Base-by-base conservation (phyloP, 2,113 vertebrate species). In the Elanus axillaris region DNA sequence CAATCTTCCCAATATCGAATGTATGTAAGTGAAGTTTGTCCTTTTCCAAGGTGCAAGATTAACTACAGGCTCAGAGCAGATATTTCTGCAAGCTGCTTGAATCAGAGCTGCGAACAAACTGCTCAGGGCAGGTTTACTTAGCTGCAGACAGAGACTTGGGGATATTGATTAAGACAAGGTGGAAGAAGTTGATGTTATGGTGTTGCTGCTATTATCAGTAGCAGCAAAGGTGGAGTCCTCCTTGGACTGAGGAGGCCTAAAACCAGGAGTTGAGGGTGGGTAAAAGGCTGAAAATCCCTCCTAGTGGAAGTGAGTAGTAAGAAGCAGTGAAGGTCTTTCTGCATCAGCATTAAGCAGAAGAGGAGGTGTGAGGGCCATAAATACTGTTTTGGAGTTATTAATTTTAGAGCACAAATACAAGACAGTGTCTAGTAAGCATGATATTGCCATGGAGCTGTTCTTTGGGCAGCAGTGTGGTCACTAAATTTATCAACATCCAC, bases 11-110 rank as follows among this genome's bases (percentile, higher is more conserved):
- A 40, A 4, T 42, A 17, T 40, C 21, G 89, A 81, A 31, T 27
- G 21, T 71, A 6, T 55, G 13, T 73, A 56, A 73, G 42, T 5
- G 4, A 74, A 74, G 6, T 34, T 59, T 72, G 18, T 66, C 12
- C 17, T 87, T 19, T 87, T 91, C 40, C 43, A 43, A 1, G 0
- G 0, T 67, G 23, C 12, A 72, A 31, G 17, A 42, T 36, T 36
- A 36, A 3, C 1, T 56, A 5, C 16, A 58, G 27, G 13, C 8
- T 86, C 18, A 23, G 7, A 16, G 23, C 21, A 26, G 36, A 75
- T 1, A 3, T 78, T 87, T 59, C 36, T 64, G 18, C 4, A 2
- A 64, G 52, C 56, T 72, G 16, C 66, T 85, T 89, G 26, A 59
- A 56, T 59, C 58, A 71, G 52, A 77, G 20, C 26, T 0, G 0